Evolutionary conservation across 2,888 invertebrate genomes (phyloP), one percentile per base, ranked within the genome.

Genomic region (Lamellibrachia columna): DNA sequence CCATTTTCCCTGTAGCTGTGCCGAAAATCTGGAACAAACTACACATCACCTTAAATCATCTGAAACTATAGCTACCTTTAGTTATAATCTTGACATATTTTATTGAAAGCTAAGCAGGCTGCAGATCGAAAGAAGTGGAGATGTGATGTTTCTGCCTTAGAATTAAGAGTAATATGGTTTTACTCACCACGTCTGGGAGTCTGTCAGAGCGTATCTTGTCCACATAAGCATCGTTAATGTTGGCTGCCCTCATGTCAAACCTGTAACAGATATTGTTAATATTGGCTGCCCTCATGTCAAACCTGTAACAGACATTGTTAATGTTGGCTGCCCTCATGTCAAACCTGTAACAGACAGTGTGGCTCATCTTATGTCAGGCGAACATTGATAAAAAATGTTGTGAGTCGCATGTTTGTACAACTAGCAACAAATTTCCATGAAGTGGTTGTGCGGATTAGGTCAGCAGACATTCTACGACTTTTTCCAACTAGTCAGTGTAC

Each of bases 271-370:
- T 40, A 96, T 99, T 98, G 96, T 99, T 99, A 90, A 99, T 97
- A 96, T 99, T 99, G 53, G 98, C 98, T 95, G 99, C 99, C 60
- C 97, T 97, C 92, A 99, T 96, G 96, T 99, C 98, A 96, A 98
- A 98, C 2, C 98, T 98, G 96, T 91, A 96, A 96, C 92, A 40
- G 40, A 40, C 40, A 96, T 99, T 98, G 96, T 99, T 99, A 90
- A 99, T 97, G 96, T 99, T 99, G 53, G 98, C 98, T 95, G 99
- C 99, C 60, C 97, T 97, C 92, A 99, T 96, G 96, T 99, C 98
- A 96, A 98, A 75, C 75, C 75, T 75, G 75, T 22, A 75, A 75
- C 75, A 75, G 22, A 15, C 11, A 9, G 55, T 40, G 55, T 55
- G 55, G 8, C 55, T 55, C 55, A 60, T 60, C 11, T 60, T 60